Conservation (phyloP, 2,888 invertebrate genomes). For the Agonopterix subpropinquella region DNA sequence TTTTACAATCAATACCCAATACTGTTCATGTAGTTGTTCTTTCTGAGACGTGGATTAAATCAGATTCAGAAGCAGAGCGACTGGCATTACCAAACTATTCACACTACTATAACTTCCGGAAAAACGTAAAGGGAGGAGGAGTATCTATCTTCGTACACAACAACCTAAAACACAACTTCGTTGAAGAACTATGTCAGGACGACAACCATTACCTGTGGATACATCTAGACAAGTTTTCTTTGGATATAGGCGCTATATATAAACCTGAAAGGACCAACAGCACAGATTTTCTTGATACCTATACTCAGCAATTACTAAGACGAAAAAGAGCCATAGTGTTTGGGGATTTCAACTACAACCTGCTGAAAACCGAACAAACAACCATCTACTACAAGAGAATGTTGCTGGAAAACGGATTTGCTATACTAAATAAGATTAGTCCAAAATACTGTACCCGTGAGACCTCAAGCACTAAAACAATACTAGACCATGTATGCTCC, state of each 20-base stretch:
- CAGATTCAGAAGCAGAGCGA: conserved; percentile 5
- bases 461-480: not conserved
- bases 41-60: conserved; percentile 11
- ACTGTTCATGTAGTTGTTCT: not conserved
- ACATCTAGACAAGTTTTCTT: conserved; percentile 11
- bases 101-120: conserved; percentile 17
- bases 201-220: conserved; percentile 16
- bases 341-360: too few species aligned
- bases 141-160: conserved; percentile 18
- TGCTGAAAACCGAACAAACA: not conserved
- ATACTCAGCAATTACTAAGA: not conserved
- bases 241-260: conserved; percentile 11
- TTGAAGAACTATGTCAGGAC: conserved; percentile 11
- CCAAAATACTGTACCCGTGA: conserved; percentile 8
- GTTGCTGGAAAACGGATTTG: conserved; percentile 4
- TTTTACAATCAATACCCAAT: not conserved
- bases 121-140: conserved; percentile 14
- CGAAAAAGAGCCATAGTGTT: conserved; percentile 6
- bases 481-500: not conserved
- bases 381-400: conserved; percentile 7
- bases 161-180: conserved; percentile 12
- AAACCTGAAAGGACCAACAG: conserved; percentile 5
- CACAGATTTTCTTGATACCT: conserved; percentile 4
- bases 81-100: conserved; percentile 8
- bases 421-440: conserved; percentile 12